These are phyloP conservation scores for Phrynosoma platyrhinos DNA, from an alignment of 2,113 vertebrate species.

Conservation along the genomic window DNA sequence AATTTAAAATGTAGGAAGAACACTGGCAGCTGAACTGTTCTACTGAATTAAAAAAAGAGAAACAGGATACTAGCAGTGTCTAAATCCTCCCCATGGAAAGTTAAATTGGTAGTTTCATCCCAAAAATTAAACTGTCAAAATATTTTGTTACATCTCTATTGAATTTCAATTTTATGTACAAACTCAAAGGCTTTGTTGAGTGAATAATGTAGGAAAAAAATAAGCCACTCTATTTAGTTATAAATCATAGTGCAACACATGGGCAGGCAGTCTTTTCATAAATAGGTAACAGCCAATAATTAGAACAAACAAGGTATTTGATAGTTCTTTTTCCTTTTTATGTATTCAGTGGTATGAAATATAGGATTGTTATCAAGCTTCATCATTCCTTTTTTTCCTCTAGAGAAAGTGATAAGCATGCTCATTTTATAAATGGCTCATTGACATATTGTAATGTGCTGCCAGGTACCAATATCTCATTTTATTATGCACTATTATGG, in stretches of 20 bases:
- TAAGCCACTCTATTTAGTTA: neutral
- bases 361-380: neutral
- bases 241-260: neutral
- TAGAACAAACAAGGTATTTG: neutral
- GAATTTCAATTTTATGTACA: neutral
- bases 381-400: neutral
- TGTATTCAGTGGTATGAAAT: neutral
- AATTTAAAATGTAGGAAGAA: neutral
- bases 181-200: neutral
- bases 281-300: neutral
- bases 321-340: neutral
- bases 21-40: neutral
- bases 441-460: neutral
- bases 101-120: neutral
- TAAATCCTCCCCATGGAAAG: neutral
- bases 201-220: neutral
- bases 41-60: neutral
- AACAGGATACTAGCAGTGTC: too few relatives aligned
- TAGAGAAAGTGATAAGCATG: neutral
- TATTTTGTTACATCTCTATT: neutral
- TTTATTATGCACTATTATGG: neutral
- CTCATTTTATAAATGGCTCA: constrained; percentile 2
- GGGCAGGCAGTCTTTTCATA: neutral
- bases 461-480: neutral
- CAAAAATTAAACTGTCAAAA: neutral